phyloP scores from a whole-genome alignment of 1,140 invertebrate species.

The Zaprionus lachaisei region DNA sequence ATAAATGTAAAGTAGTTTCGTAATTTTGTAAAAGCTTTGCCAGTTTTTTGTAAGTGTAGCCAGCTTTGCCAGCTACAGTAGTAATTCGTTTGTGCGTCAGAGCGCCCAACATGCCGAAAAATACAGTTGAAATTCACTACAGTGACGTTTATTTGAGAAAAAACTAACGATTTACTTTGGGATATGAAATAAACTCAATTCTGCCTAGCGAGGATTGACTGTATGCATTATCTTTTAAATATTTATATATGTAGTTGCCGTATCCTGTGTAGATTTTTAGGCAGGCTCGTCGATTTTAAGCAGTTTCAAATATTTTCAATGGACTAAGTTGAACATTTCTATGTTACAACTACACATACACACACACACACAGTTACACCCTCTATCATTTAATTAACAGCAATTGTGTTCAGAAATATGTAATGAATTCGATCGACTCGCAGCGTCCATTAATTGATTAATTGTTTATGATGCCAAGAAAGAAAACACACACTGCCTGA shows the following conservation, averaged over 20 bases:
- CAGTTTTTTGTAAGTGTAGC: constrained; percentile 61
- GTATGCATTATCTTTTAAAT: constrained; percentile 42
- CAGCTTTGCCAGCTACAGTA: constrained; percentile 54
- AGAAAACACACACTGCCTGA: constrained; percentile 60
- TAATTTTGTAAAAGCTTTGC: constrained; percentile 81
- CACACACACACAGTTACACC: constrained; percentile 10
- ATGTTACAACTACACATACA: constrained; percentile 47
- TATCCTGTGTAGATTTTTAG: constrained; percentile 45
- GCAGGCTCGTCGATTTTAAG: constrained; percentile 42
- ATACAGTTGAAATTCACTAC: neutral
- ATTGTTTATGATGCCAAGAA: constrained; percentile 13
- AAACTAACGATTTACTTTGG: neutral
- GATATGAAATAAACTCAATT: neutral
- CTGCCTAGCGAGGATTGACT: neutral
- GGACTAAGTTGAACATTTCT: constrained; percentile 77
- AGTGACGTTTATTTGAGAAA: neutral
- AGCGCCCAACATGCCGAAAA: neutral
- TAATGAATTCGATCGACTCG: constrained; percentile 29
- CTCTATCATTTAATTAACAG: constrained; percentile 37
- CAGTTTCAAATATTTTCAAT: constrained; percentile 67
- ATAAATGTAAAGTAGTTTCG: constrained; percentile 76
- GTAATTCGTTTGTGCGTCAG: constrained; percentile 51
- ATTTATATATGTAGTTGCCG: constrained; percentile 45
- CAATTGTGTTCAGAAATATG: constrained; percentile 63
- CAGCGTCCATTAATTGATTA: constrained; percentile 41